phyloP scores from a whole-genome alignment of 2,888 invertebrate species.

The Tolmerus cingulatus region DNA sequence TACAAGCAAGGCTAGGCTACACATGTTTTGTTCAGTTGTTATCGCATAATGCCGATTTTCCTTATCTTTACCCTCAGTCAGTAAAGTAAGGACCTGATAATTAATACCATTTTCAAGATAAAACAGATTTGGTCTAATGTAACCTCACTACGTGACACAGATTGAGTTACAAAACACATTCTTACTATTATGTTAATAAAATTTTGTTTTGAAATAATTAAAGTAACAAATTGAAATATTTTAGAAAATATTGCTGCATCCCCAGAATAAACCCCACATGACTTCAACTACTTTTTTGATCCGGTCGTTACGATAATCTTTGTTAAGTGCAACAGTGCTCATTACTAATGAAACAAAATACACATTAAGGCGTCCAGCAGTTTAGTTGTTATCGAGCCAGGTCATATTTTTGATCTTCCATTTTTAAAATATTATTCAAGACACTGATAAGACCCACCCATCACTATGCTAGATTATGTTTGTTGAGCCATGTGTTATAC shows the following conservation, averaged over 20 bases:
- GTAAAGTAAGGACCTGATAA: neutral
- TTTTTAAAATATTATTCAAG: neutral
- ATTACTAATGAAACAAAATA: neutral
- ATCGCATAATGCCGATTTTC: neutral
- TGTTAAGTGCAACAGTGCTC: neutral
- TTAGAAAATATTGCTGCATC: neutral
- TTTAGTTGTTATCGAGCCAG: neutral
- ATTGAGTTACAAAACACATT: neutral
- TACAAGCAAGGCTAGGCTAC: neutral
- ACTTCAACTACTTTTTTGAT: neutral
- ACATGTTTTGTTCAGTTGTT: neutral
- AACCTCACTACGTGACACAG: neutral
- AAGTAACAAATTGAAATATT: neutral
- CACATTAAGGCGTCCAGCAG: neutral
- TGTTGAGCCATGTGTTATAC: neutral
- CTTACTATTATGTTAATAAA: neutral
- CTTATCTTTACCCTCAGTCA: neutral
- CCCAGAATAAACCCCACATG: neutral
- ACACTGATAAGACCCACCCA: neutral
- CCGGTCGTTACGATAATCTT: neutral
- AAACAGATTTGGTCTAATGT: neutral
- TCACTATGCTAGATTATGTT: neutral
- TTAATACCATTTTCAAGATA: neutral
- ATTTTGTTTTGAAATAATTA: neutral
- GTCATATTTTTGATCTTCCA: conserved; percentile 21